A percentile compares a stretch with the other conserved stretches of the same genome.
Evolutionary conservation across 2,797 vertebrate species (phyloP).

Genomic region (Clamator glandarius): DNA sequence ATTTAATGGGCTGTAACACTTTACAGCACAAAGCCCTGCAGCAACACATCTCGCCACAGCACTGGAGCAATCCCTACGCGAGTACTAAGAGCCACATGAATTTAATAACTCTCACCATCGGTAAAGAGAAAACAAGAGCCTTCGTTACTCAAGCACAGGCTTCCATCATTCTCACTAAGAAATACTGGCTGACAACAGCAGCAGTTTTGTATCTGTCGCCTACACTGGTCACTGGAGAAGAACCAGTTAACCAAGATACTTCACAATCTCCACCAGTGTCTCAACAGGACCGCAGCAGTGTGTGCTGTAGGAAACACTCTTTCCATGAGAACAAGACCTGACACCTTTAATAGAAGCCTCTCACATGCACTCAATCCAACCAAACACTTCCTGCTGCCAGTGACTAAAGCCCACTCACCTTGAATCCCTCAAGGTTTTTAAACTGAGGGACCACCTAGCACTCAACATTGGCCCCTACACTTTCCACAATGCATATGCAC

Average conservation of each 20-base stretch:
- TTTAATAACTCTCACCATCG: constrained; percentile 13
- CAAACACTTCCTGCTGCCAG: no score
- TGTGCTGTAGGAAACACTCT: neutral
- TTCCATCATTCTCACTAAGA: neutral
- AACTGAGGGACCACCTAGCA: neutral
- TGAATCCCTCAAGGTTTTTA: neutral
- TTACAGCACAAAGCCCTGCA: constrained; percentile 39
- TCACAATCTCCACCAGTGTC: neutral
- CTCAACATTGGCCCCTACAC: neutral
- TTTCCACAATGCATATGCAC: neutral
- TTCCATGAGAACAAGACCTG: neutral
- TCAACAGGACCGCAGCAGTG: neutral
- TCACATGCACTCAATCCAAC: neutral
- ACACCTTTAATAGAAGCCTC: neutral
- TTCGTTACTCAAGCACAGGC: neutral
- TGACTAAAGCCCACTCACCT: neutral
- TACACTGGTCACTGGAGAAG: neutral
- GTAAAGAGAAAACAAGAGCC: constrained; percentile 45
- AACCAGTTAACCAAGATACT: neutral
- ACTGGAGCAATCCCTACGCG: neutral
- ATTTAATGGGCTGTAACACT: constrained; percentile 40
- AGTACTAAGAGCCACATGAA: neutral
- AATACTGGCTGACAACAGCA: neutral
- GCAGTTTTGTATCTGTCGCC: neutral
- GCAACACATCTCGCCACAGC: neutral